Conservation (phyloP, 1,140 invertebrate species). For the Polypedilum vanderplanki region DNA sequence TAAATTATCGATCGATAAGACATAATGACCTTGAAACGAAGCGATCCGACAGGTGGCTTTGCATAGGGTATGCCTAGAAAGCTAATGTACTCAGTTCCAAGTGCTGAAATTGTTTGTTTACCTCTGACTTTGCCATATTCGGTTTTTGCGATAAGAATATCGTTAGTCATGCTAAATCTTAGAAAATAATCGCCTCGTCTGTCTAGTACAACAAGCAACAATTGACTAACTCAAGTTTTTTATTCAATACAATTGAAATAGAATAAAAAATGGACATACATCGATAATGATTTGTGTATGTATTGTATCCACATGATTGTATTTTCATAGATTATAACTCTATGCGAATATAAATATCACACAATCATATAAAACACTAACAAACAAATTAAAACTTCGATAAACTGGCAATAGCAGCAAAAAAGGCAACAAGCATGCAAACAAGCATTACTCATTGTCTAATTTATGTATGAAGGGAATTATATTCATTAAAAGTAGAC, state of each 20-base stretch:
- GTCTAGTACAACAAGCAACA: too few species aligned
- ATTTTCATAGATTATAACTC: too few species aligned
- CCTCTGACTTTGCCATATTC: neutral
- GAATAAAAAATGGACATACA: too few species aligned
- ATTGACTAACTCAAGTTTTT: too few species aligned
- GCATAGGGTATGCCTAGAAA: constrained; percentile 54
- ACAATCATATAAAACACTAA: too few species aligned
- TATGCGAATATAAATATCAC: too few species aligned
- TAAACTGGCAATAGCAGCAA: neutral
- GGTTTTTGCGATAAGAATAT: neutral
- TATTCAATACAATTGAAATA: too few species aligned
- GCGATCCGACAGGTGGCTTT: constrained; percentile 47
- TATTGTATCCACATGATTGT: too few species aligned
- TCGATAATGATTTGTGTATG: too few species aligned
- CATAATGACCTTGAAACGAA: constrained; percentile 45
- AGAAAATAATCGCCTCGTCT: too few species aligned
- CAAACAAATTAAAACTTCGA: constrained; percentile 1
- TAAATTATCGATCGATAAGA: neutral
- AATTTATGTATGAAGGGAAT: neutral
- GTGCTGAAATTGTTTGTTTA: neutral
- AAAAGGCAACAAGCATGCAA: neutral
- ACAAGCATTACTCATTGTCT: constrained; percentile 18
- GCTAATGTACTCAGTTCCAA: constrained; percentile 28
- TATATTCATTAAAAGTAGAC: constrained; percentile 19
- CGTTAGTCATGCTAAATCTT: neutral